Evolutionary conservation across 2,888 invertebrate species (phyloP).

Genomic region (Lypha dubia): DNA sequence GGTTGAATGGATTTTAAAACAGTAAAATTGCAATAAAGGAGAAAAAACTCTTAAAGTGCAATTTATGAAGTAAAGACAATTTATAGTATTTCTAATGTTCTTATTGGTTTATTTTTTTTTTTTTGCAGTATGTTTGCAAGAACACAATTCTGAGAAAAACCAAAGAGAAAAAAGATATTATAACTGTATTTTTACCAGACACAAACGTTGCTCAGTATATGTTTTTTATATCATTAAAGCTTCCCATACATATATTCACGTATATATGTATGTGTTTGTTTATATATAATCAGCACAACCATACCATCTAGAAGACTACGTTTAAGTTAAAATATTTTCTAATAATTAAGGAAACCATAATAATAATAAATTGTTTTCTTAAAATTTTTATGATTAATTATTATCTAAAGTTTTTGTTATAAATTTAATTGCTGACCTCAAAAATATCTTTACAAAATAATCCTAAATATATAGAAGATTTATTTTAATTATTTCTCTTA

Average conservation of each 20-base stretch:
- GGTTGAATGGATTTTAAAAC: constrained; percentile 67
- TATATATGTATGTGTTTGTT: not conserved
- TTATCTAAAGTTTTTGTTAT: not conserved
- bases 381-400: not conserved
- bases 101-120: no score
- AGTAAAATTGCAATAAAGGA: constrained; percentile 55
- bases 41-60: constrained; percentile 15
- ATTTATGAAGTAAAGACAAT: constrained; percentile 50
- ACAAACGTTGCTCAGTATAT: not conserved
- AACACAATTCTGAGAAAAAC: not conserved
- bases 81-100: constrained; percentile 1
- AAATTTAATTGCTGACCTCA: not conserved
- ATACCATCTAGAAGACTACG: constrained; percentile 28
- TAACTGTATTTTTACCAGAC: not conserved
- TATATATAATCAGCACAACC: constrained; percentile 17
- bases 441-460: not conserved
- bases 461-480: not conserved
- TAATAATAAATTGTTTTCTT: not conserved
- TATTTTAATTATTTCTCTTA: not conserved
- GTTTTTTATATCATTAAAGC: not conserved
- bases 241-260: not conserved
- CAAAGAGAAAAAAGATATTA: constrained; percentile 40
- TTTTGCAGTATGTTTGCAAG: not conserved
- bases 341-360: not conserved
- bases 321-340: constrained; percentile 16